Evolutionary conservation across 2,113 vertebrate genomes (phyloP).

Genomic region (Oxyura jamaicensis): DNA sequence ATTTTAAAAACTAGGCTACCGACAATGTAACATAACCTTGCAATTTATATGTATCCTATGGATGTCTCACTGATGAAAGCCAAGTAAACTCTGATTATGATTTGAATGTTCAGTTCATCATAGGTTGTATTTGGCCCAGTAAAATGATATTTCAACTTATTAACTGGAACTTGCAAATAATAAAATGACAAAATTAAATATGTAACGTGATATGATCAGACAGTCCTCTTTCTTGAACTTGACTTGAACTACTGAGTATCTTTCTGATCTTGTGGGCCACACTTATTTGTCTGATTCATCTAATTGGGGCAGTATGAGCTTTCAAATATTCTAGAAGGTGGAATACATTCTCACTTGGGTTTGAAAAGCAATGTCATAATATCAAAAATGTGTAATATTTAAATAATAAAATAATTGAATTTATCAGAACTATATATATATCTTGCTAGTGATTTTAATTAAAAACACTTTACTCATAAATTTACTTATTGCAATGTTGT

Average conservation of each 20-base stretch:
- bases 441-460: not conserved
- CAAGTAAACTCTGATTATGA: not conserved
- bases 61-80: not conserved
- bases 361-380: not conserved
- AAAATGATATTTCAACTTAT: not conserved
- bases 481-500: not conserved
- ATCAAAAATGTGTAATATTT: not conserved
- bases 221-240: not conserved
- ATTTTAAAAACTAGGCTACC: not conserved
- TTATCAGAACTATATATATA: not conserved
- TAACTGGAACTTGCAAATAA: not conserved
- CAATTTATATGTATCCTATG: not conserved
- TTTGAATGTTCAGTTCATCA: not conserved
- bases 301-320: not conserved
- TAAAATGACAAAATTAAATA: not conserved
- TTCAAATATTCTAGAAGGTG: not conserved
- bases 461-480: not conserved
- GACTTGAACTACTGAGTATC: not conserved
- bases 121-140: not conserved
- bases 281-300: not conserved
- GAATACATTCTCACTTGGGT: not conserved
- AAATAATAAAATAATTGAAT: not conserved
- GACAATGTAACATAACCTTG: not conserved
- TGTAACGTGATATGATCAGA: not conserved
- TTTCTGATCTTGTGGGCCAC: not conserved